A percentile compares a stretch with the other conserved stretches of the same genome.
Conservation (phyloP, 2,113 vertebrate genomes). For the Tyto alba region DNA sequence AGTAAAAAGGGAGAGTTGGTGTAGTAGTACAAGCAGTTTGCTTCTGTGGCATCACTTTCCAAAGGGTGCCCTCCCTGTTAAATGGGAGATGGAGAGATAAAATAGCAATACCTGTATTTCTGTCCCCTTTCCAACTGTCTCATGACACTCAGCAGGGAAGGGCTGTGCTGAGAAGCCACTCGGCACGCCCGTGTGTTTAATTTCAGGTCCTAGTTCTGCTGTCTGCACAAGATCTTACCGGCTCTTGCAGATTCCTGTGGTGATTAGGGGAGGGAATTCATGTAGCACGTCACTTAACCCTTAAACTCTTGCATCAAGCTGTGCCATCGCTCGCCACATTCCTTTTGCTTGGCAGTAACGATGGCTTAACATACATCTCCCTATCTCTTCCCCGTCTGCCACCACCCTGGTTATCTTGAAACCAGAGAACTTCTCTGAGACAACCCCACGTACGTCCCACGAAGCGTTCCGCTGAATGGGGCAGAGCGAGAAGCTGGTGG, state of each 20-base stretch:
- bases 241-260: not conserved
- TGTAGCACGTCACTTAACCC: not conserved
- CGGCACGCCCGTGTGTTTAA: not conserved
- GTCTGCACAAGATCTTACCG: not conserved
- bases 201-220: not conserved
- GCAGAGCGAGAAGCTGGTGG: not conserved
- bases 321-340: accelerated
- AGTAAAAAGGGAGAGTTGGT: accelerated
- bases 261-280: not conserved
- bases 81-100: not conserved
- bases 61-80: not conserved
- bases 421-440: not conserved
- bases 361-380: not conserved
- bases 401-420: not conserved
- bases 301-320: not conserved
- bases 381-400: not conserved
- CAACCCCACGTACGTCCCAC: accelerated
- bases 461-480: accelerated
- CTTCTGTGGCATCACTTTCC: not conserved
- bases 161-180: not conserved
- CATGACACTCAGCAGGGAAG: not conserved
- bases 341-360: not conserved
- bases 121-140: not conserved
- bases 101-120: not conserved
- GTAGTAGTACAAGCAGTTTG: accelerated